Evolutionary conservation across 2,888 invertebrate genomes (phyloP).

Genomic region (Papilio demoleus): DNA sequence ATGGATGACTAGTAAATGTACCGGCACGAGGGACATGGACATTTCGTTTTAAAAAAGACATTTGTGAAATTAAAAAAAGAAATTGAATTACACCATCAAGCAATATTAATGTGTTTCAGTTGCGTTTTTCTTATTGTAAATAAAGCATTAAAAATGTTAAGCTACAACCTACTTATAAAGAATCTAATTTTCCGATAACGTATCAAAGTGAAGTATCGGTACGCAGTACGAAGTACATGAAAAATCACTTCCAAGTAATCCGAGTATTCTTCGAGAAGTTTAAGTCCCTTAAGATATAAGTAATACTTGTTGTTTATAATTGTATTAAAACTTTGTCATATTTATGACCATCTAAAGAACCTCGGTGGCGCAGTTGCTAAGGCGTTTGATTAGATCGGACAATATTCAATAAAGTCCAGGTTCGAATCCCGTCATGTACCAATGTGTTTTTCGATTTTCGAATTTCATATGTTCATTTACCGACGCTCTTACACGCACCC

Average conservation of each 20-base stretch:
- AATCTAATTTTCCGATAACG: neutral
- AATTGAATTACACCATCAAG: neutral
- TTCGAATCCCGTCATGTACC: too few species aligned
- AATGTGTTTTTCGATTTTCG: too few species aligned
- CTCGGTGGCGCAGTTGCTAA: neutral
- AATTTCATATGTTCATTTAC: too few species aligned
- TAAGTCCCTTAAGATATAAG: neutral
- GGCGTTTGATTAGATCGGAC: too few species aligned
- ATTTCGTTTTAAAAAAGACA: neutral
- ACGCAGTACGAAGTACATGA: neutral
- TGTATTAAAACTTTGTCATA: neutral
- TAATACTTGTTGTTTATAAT: slow-evolving; percentile 9
- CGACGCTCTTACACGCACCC: too few species aligned
- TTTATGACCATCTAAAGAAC: too few species aligned
- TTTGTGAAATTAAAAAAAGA: neutral
- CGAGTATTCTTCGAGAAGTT: neutral
- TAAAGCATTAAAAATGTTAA: too few species aligned
- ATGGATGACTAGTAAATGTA: neutral
- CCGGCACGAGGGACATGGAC: neutral
- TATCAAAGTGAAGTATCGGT: neutral
- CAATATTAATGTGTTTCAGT: too few species aligned
- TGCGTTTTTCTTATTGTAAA: too few species aligned
- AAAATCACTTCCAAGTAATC: neutral
- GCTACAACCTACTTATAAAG: neutral
- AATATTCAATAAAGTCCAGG: too few species aligned